Conservation (phyloP, 2,888 invertebrate species). For the Pristionchus entomophagus region DNA sequence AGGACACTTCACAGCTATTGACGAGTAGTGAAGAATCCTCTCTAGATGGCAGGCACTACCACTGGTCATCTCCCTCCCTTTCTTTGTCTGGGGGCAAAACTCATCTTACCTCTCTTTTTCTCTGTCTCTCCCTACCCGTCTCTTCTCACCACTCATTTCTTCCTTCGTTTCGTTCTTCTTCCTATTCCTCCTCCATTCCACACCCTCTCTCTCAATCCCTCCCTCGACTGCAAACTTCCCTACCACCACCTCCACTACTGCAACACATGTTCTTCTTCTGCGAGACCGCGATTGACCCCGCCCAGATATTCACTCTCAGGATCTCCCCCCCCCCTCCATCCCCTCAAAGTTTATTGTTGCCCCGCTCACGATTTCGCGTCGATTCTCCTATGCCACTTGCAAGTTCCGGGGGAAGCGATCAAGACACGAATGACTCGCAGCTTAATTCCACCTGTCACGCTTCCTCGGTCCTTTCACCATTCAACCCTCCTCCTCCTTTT, state of each 20-base stretch:
- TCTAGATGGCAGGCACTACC: too few species aligned
- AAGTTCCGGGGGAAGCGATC: neutral
- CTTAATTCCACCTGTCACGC: neutral
- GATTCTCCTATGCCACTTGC: neutral
- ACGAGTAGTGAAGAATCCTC: too few species aligned
- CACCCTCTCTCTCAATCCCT: slow-evolving; percentile 6
- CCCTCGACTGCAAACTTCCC: neutral
- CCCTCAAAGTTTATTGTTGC: slow-evolving; percentile 7
- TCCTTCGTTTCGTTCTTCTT: slow-evolving; percentile 13
- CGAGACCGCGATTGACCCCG: neutral
- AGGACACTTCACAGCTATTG: too few species aligned
- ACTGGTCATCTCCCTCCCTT: neutral
- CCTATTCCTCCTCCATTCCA: neutral
- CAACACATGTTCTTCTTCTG: neutral
- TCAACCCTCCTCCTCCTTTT: neutral
- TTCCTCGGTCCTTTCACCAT: too few species aligned
- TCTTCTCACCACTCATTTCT: neutral
- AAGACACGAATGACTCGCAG: neutral
- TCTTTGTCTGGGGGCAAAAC: neutral
- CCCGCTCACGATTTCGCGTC: neutral
- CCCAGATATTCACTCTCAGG: neutral
- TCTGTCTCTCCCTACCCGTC: neutral
- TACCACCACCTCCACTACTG: neutral
- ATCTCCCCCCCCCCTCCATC: too few species aligned
- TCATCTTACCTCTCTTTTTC: slow-evolving; percentile 24